phyloP scores from a whole-genome alignment of 2,113 vertebrate genomes.

The Amazona vittata region DNA sequence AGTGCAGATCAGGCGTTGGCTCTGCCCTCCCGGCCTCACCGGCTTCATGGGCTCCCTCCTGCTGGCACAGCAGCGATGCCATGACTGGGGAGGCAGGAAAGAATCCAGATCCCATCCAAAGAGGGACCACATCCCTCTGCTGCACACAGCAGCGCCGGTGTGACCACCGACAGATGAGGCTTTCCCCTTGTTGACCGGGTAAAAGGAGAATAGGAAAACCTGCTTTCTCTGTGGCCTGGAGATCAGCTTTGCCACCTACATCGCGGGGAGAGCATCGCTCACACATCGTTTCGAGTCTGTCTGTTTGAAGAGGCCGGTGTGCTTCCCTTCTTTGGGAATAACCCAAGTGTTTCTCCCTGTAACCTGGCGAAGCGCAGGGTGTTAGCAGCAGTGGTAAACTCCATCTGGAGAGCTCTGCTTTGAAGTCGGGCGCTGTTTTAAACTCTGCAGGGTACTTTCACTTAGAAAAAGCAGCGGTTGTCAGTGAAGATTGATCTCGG shows the following conservation, averaged over 20 bases:
- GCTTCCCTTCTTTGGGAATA: background rate
- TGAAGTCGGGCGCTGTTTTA: background rate
- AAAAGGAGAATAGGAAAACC: background rate
- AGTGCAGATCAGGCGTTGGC: background rate
- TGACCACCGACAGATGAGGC: background rate
- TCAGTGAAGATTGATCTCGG: constrained; percentile 46
- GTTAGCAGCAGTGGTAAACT: background rate
- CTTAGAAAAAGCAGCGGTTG: constrained; percentile 25
- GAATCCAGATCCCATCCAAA: rapidly evolving
- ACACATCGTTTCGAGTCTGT: rapidly evolving
- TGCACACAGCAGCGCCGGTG: background rate
- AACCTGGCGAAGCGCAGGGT: background rate
- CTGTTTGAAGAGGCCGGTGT: background rate
- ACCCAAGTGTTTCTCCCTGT: background rate
- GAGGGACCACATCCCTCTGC: background rate
- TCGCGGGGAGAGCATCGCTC: rapidly evolving
- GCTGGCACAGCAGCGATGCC: rapidly evolving
- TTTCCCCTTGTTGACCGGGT: background rate
- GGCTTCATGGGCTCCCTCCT: rapidly evolving
- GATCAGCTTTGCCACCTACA: background rate
- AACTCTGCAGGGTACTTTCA: constrained; percentile 6
- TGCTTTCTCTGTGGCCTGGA: background rate
- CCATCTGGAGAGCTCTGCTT: constrained; percentile 56
- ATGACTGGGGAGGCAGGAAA: rapidly evolving
- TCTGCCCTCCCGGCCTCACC: background rate